Evolutionary conservation across 2,797 vertebrate species (phyloP).

Genomic region (Gallinago stenura): DNA sequence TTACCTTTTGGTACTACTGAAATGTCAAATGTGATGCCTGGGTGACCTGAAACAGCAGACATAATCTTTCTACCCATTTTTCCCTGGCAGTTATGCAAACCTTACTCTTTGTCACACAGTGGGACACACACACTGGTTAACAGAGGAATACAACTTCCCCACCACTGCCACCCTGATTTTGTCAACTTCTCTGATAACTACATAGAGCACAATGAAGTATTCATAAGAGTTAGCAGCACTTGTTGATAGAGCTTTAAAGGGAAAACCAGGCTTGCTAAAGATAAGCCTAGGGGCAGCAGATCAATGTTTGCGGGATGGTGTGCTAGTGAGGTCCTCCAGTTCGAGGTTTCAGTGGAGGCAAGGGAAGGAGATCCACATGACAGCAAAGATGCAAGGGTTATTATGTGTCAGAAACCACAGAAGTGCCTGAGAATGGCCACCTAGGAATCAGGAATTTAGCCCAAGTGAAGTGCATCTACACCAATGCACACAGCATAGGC

Average conservation of each 20-base stretch:
- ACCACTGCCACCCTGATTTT: not conserved
- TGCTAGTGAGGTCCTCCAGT: not conserved
- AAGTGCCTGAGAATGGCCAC: not conserved
- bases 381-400: not conserved
- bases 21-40: not conserved
- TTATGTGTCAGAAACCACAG: not conserved
- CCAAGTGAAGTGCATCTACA: not conserved
- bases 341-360: not conserved
- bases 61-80: not conserved
- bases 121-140: not conserved
- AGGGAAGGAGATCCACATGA: not conserved
- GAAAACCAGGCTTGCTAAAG: not conserved
- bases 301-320: not conserved
- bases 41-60: not conserved
- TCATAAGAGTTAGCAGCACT: not conserved
- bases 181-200: not conserved
- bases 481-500: not conserved
- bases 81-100: not conserved
- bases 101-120: not conserved
- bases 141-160: not conserved
- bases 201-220: not conserved
- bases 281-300: not conserved
- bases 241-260: not conserved
- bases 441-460: not conserved
- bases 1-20: not conserved